Percentiles rank a stretch among this genome's conserved stretches.
These are phyloP conservation scores for Lasiurus cinereus DNA, from an alignment of 2,113 vertebrate genomes.

Conservation along the genomic window DNA sequence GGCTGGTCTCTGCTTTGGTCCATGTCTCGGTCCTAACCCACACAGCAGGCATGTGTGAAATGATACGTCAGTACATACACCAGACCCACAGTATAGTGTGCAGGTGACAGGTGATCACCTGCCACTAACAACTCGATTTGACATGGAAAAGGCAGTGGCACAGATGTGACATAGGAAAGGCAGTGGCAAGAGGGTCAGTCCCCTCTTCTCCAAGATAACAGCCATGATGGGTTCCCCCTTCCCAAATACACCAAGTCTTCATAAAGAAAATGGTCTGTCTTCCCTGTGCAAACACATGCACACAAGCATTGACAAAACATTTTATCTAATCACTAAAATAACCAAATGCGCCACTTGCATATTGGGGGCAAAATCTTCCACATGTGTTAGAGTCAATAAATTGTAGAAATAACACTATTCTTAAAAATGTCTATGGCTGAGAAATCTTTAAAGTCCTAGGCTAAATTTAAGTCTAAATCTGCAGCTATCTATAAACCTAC, in stretches of 20 bases:
- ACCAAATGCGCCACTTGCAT: not conserved
- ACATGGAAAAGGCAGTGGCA: not conserved
- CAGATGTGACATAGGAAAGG: not conserved
- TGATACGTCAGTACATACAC: no score
- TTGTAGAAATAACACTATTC: not conserved
- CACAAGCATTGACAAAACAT: not conserved
- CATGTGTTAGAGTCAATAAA: not conserved
- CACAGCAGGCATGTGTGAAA: fast-evolving
- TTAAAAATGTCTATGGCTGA: not conserved
- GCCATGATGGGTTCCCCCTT: not conserved
- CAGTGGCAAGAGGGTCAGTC: not conserved
- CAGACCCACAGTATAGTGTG: fast-evolving
- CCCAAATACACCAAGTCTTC: not conserved
- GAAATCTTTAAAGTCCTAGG: not conserved
- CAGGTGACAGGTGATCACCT: no score
- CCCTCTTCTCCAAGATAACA: not conserved
- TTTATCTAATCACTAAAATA: not conserved
- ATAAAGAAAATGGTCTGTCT: not conserved
- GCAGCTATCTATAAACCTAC: not conserved
- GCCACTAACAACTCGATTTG: not conserved
- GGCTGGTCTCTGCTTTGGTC: not conserved
- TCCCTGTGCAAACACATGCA: no score
- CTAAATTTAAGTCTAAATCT: not conserved
- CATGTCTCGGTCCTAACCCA: fast-evolving
- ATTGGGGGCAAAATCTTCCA: not conserved